phyloP scores from a whole-genome alignment of 2,797 vertebrate species.

The Clarias platycephalus region DNA sequence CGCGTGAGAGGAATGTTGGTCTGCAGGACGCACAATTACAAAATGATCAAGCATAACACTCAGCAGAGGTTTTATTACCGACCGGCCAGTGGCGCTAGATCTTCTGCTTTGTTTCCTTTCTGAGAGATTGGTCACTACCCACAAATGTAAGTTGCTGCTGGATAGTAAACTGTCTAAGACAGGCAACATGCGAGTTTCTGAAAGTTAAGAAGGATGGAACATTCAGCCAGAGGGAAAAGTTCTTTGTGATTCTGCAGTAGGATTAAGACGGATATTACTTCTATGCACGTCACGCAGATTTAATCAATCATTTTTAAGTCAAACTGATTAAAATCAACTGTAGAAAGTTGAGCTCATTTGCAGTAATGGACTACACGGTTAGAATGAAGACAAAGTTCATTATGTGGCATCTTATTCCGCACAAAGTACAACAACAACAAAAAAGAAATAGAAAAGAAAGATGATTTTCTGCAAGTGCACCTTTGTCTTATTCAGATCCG shows the following conservation, averaged over 20 bases:
- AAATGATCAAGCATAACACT: constrained; percentile 1
- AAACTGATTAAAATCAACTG: neutral
- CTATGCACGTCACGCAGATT: neutral
- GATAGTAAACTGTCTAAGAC: neutral
- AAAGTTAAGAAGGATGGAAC: neutral
- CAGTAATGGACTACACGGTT: no score
- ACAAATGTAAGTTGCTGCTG: neutral
- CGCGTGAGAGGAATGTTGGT: neutral
- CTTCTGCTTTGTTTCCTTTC: neutral
- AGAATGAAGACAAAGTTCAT: neutral
- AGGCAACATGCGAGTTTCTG: neutral
- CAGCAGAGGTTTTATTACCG: neutral
- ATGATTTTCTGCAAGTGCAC: neutral
- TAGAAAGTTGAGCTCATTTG: neutral
- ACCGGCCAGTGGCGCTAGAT: constrained; percentile 10
- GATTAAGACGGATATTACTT: neutral
- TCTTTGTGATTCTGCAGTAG: neutral
- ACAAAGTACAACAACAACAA: neutral
- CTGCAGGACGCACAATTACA: constrained; percentile 20
- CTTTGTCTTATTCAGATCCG: neutral
- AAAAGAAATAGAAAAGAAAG: no score
- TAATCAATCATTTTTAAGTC: neutral
- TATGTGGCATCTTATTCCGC: neutral
- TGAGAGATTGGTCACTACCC: neutral
- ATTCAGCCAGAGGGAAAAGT: neutral